Percentiles rank a stretch among this genome's conserved stretches.
These are phyloP conservation scores for Drosophila arawakana DNA, from an alignment of 1,140 invertebrate genomes.

Conservation along the genomic window DNA sequence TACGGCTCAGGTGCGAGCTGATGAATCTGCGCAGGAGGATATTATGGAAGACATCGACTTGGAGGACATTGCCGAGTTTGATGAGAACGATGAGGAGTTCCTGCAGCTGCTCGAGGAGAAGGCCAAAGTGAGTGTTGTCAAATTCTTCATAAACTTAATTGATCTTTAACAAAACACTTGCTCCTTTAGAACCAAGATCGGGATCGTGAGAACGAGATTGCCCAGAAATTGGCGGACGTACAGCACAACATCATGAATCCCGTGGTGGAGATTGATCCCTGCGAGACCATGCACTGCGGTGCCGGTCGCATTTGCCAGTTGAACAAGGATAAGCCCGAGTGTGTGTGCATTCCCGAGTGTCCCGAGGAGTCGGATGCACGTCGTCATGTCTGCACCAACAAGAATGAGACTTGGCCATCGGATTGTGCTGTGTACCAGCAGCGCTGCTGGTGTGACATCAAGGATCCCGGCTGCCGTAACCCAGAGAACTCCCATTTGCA, in stretches of 20 bases:
- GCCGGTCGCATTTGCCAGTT: slow-evolving; percentile 95
- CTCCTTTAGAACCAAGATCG: slow-evolving; percentile 68
- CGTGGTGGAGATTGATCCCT: slow-evolving; percentile 88
- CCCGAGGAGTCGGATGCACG: slow-evolving; percentile 91
- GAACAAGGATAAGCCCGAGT: slow-evolving; percentile 90
- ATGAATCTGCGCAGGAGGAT: slow-evolving; percentile 32
- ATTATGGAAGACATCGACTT: slow-evolving; percentile 45
- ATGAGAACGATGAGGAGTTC: slow-evolving; percentile 79
- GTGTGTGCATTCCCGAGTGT: slow-evolving; percentile 94
- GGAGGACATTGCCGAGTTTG: slow-evolving; percentile 61
- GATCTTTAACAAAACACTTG: not conserved
- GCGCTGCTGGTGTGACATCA: slow-evolving; percentile 93
- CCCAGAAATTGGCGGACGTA: slow-evolving; percentile 60
- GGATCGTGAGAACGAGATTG: slow-evolving; percentile 79
- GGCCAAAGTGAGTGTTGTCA: slow-evolving; percentile 51
- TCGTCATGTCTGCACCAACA: slow-evolving; percentile 95
- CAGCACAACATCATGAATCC: slow-evolving; percentile 70
- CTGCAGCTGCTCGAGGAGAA: slow-evolving; percentile 76
- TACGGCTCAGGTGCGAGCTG: slow-evolving; percentile 47
- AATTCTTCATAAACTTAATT: not conserved
- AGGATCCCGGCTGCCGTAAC: slow-evolving; percentile 89
- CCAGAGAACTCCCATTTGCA: slow-evolving; percentile 93
- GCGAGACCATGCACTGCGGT: slow-evolving; percentile 93
- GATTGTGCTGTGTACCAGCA: slow-evolving; percentile 97
- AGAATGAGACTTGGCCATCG: slow-evolving; percentile 96